Evolutionary conservation across 2,888 invertebrate genomes (phyloP).

Genomic region (Caenorhabditis macrosperma): DNA sequence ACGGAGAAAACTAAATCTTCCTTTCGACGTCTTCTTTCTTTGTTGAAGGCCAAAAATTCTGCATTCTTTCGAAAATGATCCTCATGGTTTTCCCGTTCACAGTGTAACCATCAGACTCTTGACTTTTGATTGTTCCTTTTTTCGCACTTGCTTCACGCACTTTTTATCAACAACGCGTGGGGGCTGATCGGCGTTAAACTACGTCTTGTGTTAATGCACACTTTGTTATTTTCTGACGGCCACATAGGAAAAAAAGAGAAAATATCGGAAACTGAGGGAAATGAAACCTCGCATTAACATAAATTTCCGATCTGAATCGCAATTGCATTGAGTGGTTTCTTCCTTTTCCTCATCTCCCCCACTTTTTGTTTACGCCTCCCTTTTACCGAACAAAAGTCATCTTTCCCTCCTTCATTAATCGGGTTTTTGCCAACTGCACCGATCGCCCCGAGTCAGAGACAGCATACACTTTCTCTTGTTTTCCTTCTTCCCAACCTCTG

Average conservation of each 20-base stretch:
- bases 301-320: slow-evolving; percentile 39
- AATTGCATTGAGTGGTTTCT: slow-evolving; percentile 6
- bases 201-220: no score
- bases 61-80: not conserved
- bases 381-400: no score
- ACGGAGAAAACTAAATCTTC: no score
- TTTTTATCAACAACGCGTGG: not conserved
- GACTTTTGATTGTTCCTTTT: not conserved
- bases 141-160: not conserved
- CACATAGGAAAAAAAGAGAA: not conserved
- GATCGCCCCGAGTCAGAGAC: not conserved
- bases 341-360: not conserved
- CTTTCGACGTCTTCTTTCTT: no score
- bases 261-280: slow-evolving; percentile 19
- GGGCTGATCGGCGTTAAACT: not conserved
- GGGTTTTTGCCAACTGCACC: not conserved
- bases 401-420: no score
- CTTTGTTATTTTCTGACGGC: not conserved
- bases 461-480: not conserved
- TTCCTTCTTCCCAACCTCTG: not conserved
- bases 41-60: no score
- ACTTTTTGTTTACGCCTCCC: slow-evolving; percentile 8
- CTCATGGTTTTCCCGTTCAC: not conserved
- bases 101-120: no score
- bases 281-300: slow-evolving; percentile 22